Conservation (phyloP, 2,888 invertebrate species). For the Drosophila greeni region DNA sequence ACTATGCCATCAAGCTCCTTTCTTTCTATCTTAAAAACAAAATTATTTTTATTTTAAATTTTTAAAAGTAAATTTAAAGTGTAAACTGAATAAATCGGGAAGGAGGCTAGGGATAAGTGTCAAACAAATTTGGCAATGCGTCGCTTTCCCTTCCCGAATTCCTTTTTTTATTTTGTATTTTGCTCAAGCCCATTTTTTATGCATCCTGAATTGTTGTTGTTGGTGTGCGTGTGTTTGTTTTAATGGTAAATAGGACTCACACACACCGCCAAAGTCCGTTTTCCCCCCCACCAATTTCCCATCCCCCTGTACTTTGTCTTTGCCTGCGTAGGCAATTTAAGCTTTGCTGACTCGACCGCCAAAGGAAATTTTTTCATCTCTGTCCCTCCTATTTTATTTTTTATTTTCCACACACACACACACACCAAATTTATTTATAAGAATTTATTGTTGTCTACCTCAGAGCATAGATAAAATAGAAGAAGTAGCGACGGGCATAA, state of each 20-base stretch:
- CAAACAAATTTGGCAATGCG: constrained; percentile 75
- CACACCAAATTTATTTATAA: constrained; percentile 53
- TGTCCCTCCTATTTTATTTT: constrained; percentile 25
- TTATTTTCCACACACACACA: constrained; percentile 22
- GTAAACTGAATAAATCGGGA: neutral
- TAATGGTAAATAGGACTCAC: constrained; percentile 54
- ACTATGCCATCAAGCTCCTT: neutral
- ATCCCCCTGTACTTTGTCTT: constrained; percentile 5
- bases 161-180: constrained; percentile 1
- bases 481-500: constrained; percentile 31
- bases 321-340: constrained; percentile 68
- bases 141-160: constrained; percentile 41
- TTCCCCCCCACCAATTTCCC: constrained; percentile 4
- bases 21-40: neutral
- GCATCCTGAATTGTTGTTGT: constrained; percentile 57
- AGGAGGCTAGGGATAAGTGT: constrained; percentile 70
- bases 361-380: constrained; percentile 44
- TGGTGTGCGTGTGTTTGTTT: constrained; percentile 59
- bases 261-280: constrained; percentile 5
- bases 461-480: constrained; percentile 58
- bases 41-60: neutral
- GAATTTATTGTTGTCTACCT: constrained; percentile 71
- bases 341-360: constrained; percentile 68
- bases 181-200: constrained; percentile 53
- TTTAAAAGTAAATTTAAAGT: constrained; percentile 2